Conservation (phyloP, 1,140 invertebrate genomes). For the Branchinecta lynchi region DNA sequence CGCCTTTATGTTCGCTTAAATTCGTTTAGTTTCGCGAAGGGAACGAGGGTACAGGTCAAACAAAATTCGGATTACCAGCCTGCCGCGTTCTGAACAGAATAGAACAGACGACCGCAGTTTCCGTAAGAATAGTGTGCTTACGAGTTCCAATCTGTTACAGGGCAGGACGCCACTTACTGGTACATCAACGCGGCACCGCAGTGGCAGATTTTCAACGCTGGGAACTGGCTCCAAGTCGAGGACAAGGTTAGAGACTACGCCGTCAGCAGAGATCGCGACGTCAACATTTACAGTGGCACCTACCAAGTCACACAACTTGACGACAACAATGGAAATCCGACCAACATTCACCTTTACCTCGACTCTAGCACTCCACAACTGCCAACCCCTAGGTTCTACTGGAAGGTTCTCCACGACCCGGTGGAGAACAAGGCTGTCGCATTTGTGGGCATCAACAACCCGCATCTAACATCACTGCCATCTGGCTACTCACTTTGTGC, state of each 20-base stretch:
- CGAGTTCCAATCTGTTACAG: background rate
- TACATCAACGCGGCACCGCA: constrained; percentile 41
- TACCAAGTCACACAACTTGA: constrained; percentile 1
- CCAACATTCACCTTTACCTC: constrained; percentile 28
- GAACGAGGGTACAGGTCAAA: no score
- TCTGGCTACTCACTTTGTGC: constrained; percentile 12
- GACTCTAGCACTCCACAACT: constrained; percentile 5
- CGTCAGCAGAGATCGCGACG: constrained; percentile 4
- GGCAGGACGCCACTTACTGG: constrained; percentile 14
- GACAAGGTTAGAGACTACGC: background rate
- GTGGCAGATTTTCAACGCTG: constrained; percentile 40
- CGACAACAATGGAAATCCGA: background rate
- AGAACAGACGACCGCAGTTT: no score
- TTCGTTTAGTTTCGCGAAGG: no score
- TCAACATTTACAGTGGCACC: constrained; percentile 15
- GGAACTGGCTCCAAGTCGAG: constrained; percentile 35
- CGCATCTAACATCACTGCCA: constrained; percentile 10
- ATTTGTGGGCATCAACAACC: constrained; percentile 18
- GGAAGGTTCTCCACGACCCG: constrained; percentile 18
- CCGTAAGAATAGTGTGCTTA: no score
- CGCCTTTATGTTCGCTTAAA: no score
- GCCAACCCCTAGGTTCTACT: constrained; percentile 15
- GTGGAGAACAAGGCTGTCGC: constrained; percentile 11
- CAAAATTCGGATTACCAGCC: background rate
- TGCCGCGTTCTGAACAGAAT: no score